phyloP scores from a whole-genome alignment of 2,888 invertebrate species.

The Lasioglossum villosulum region DNA sequence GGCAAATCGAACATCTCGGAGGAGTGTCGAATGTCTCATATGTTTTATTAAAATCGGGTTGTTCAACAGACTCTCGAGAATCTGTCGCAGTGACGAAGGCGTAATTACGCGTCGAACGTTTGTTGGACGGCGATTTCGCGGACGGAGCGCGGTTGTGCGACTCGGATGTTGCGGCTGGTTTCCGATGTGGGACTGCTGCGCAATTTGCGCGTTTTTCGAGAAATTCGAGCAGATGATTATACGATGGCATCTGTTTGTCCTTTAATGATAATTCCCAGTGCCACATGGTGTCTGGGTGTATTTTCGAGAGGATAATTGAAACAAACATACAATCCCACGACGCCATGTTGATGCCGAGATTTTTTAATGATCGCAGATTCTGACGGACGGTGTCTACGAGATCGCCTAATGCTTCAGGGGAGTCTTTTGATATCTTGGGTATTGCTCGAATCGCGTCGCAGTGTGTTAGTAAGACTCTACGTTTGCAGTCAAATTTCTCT shows the following conservation, averaged over 20 bases:
- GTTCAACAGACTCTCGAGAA: too few relatives aligned
- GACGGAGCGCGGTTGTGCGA: too few relatives aligned
- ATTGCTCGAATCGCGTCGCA: too few relatives aligned
- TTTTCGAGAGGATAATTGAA: background rate
- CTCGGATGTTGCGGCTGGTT: background rate
- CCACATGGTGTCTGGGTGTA: background rate
- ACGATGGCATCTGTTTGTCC: background rate
- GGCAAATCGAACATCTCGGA: too few relatives aligned
- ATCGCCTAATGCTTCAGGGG: background rate
- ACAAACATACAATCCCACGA: background rate
- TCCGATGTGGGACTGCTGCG: background rate
- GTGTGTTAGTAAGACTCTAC: too few relatives aligned
- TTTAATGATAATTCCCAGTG: background rate
- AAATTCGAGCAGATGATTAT: background rate
- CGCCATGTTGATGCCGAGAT: background rate
- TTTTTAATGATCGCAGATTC: background rate
- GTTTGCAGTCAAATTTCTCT: too few relatives aligned
- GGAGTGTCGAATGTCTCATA: too few relatives aligned
- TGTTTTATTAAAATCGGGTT: too few relatives aligned
- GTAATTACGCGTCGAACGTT: too few relatives aligned
- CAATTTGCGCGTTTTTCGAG: background rate
- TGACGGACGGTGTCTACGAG: background rate
- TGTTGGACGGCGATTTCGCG: too few relatives aligned
- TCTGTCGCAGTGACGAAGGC: too few relatives aligned
- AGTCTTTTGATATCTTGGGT: too few relatives aligned